Percentiles rank a stretch among this genome's conserved stretches.
Conservation (phyloP, 2,888 invertebrate species). For the Siphonodentalium dalli region DNA sequence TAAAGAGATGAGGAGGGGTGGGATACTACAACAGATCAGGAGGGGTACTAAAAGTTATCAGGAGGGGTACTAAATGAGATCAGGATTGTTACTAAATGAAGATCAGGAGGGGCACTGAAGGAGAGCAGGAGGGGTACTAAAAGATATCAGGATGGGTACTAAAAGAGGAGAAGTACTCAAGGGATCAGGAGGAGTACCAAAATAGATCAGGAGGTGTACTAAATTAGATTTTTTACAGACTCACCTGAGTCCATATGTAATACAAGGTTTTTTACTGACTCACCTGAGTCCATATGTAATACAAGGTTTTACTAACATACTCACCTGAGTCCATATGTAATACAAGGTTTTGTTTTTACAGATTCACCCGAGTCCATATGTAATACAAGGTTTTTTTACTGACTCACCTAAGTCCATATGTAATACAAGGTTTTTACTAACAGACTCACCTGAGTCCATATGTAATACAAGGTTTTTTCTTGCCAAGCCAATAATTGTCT, state of each 20-base stretch:
- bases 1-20: too few relatives aligned
- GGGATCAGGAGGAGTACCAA: too few relatives aligned
- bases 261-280: background rate
- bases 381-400: background rate
- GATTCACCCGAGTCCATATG: background rate
- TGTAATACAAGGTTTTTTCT: constrained; percentile 94
- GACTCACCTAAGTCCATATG: constrained; percentile 83
- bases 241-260: background rate
- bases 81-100: too few relatives aligned
- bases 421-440: constrained; percentile 69
- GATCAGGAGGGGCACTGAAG: too few relatives aligned
- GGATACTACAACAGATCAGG: too few relatives aligned
- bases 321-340: constrained; percentile 86
- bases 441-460: constrained; percentile 80
- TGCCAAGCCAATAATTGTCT: constrained; percentile 98
- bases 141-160: too few relatives aligned
- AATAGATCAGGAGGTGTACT: too few relatives aligned
- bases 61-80: too few relatives aligned
- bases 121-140: too few relatives aligned
- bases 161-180: too few relatives aligned
- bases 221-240: background rate
- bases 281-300: background rate
- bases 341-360: background rate
- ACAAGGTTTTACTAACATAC: background rate
- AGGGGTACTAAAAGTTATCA: too few relatives aligned